A percentile compares a stretch with the other conserved stretches of the same genome.
These are phyloP conservation scores for Gymnarchus niloticus DNA, from an alignment of 2,113 vertebrate species.

Conservation along the genomic window DNA sequence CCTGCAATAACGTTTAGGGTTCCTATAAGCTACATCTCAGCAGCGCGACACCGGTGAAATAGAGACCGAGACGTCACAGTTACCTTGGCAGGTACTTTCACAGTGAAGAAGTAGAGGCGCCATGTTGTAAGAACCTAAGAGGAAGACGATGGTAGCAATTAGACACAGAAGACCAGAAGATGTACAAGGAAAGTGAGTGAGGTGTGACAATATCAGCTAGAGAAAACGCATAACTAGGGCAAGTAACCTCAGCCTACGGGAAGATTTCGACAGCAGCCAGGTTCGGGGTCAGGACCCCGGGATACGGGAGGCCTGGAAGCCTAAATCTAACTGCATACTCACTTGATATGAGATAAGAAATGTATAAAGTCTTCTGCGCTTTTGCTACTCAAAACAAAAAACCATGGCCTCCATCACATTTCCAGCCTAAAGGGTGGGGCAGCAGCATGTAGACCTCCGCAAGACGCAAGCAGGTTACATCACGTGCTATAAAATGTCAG, in stretches of 20 bases:
- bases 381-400: not conserved
- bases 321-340: too few species aligned
- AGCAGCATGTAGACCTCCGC: too few species aligned
- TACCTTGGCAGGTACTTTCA: conserved; percentile 75
- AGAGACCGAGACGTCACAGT: not conserved
- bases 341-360: too few species aligned
- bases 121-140: conserved; percentile 65
- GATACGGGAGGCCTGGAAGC: too few species aligned
- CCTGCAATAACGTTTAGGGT: not conserved
- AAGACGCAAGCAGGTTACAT: not conserved
- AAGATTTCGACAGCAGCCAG: not conserved
- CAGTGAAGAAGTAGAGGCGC: conserved; percentile 69
- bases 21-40: not conserved
- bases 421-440: too few species aligned
- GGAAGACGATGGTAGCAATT: not conserved
- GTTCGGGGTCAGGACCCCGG: too few species aligned
- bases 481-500: not conserved
- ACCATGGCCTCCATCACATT: not conserved
- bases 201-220: not conserved
- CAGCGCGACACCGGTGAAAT: not conserved
- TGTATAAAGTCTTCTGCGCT: not conserved
- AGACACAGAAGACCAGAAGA: not conserved
- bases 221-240: not conserved
- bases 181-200: not conserved
- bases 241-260: not conserved